Conservation (phyloP, 2,797 vertebrate species). For the Semotilus atromaculatus region DNA sequence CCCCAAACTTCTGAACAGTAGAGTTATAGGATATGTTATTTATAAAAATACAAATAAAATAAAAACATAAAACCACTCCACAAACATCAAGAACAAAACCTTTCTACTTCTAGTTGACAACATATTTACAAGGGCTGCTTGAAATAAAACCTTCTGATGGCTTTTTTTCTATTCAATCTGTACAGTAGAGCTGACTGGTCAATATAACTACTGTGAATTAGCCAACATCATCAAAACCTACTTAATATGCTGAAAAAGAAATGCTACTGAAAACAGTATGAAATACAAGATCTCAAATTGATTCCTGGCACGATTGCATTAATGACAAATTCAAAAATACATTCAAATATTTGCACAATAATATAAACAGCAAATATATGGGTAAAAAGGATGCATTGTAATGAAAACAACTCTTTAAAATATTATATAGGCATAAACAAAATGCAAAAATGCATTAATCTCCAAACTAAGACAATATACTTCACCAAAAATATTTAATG, state of each 20-base stretch:
- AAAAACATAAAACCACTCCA: background rate
- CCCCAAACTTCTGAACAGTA: background rate
- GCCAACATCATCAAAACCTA: constrained; percentile 12
- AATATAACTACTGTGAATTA: constrained; percentile 2
- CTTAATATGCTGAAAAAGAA: constrained; percentile 13
- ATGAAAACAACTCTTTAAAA: background rate
- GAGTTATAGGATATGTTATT: too few species aligned
- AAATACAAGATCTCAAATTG: constrained; percentile 11
- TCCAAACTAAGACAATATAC: background rate
- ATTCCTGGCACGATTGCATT: background rate
- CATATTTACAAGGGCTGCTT: background rate
- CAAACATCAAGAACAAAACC: background rate
- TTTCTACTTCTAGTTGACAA: background rate
- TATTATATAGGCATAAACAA: background rate
- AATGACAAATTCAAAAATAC: background rate
- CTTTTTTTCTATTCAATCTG: background rate
- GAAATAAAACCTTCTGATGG: background rate
- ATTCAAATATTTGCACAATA: background rate
- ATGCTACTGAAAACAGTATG: background rate
- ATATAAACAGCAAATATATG: background rate
- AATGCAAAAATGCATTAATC: background rate
- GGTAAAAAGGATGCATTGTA: background rate
- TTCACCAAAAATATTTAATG: background rate
- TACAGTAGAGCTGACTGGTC: constrained; percentile 12
- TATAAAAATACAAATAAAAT: background rate